Base-by-base conservation (phyloP, 1,140 invertebrate species). In the Trichonephila clavata region DNA sequence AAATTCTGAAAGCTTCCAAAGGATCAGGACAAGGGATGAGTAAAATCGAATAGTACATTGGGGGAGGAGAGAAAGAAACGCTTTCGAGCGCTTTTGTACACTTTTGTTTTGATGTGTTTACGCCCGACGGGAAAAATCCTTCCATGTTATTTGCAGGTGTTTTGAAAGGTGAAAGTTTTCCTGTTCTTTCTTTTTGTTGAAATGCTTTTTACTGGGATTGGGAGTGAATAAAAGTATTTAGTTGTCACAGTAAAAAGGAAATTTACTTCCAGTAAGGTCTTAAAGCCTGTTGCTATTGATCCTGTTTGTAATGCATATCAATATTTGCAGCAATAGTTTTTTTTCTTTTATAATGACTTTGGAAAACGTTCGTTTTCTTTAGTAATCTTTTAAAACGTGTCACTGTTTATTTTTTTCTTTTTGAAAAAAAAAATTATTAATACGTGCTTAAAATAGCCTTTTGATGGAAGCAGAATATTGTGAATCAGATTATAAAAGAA, bases 31-130 rank as follows among this genome's bases (percentile, higher is more conserved):
- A 24, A 10, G 14, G 27, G 71, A 32, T 77, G 71, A 77, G 71
- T 77, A 77, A 77, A 77, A 77, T 77, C 71, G 71, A 77, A 77
- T 16, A 32, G 27, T 77, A 32, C 27, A 32, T 39, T 4, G 27
- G 16, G 16, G 16, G 61, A 50, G 50, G 50, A 13, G 27, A 77
- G 32, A 77, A 39, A 27, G 16, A 77, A 77, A 39, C 32, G 71
- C 16, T 63, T 20, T 63, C 16, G 61, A 20, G 21, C 61, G 21
- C 71, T 32, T 77, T 77, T 32, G 27, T 32, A 27, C 27, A 14
- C 71, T 77, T 77, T 77, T 77, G 71, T 77, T 77, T 77, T 77
- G 71, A 32, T 77, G 71, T 77, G 71, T 77, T 77, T 77, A 77
- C 71, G 32, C 71, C 71, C 27, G 18, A 32, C 27, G 71, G 71